Percentiles rank a stretch among this genome's conserved stretches.
Evolutionary conservation across 2,113 vertebrate genomes (phyloP).

Genomic region (Poicephalus meyeri): DNA sequence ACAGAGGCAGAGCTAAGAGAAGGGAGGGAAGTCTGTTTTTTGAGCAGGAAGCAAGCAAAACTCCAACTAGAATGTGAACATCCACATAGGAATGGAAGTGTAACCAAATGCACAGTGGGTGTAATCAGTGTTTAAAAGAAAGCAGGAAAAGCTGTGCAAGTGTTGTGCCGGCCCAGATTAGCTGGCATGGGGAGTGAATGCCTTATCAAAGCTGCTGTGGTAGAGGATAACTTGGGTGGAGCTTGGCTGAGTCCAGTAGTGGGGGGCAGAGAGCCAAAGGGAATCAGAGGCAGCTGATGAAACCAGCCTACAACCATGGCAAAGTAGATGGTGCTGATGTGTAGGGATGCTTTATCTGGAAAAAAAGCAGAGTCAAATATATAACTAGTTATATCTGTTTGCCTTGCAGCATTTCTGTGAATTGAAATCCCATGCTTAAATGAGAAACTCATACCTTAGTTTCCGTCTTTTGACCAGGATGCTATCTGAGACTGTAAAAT

Average conservation of each 20-base stretch:
- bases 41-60: neutral
- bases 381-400: fast-evolving
- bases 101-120: too few relatives aligned
- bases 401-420: neutral
- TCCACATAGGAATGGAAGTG: neutral
- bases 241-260: neutral
- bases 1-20: neutral
- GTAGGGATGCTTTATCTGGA: fast-evolving
- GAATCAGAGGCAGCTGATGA: neutral
- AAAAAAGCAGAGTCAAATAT: neutral
- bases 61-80: neutral
- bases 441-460: neutral
- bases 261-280: neutral
- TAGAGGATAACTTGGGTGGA: fast-evolving
- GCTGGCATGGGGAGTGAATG: fast-evolving
- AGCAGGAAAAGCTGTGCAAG: too few relatives aligned
- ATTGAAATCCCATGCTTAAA: neutral
- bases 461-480: neutral
- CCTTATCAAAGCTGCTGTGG: neutral
- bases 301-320: neutral
- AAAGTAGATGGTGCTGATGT: fast-evolving
- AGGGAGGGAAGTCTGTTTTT: neutral
- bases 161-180: neutral
- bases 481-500: neutral
- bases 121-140: neutral